Percentiles rank a stretch among this genome's conserved stretches.
These are phyloP conservation scores for Ochotona curzoniae DNA, from an alignment of 2,113 vertebrate species.

Conservation along the genomic window DNA sequence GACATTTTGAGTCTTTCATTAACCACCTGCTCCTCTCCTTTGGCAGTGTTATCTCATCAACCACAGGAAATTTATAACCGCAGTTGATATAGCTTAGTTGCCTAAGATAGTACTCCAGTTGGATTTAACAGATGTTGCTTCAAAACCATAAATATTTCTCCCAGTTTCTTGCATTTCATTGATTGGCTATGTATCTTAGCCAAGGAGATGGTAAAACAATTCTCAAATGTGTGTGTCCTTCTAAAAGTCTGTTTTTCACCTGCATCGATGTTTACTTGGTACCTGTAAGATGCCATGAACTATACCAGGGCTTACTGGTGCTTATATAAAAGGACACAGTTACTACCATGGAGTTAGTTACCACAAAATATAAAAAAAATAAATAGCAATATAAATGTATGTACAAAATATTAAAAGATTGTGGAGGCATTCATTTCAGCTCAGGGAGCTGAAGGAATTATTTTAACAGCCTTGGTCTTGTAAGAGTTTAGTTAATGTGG, in stretches of 20 bases:
- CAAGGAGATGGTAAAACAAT: neutral
- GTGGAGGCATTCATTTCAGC: neutral
- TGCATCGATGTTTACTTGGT: neutral
- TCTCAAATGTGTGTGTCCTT: neutral
- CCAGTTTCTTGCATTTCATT: neutral
- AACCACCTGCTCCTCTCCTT: neutral
- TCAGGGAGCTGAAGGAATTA: neutral
- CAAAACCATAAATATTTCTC: neutral
- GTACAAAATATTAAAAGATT: neutral
- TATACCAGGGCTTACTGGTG: neutral
- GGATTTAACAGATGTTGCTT: neutral
- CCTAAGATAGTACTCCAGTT: neutral
- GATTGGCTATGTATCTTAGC: neutral
- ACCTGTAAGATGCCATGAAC: neutral
- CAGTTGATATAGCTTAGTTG: neutral
- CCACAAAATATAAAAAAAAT: neutral
- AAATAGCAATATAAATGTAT: neutral
- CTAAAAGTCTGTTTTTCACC: neutral
- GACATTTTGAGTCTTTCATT: slow-evolving; percentile 6
- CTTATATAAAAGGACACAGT: neutral
- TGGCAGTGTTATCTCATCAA: neutral
- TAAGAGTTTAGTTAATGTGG: neutral
- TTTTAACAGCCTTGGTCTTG: neutral
- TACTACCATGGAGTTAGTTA: neutral
- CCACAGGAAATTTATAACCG: neutral